Evolutionary conservation across 2,888 invertebrate genomes (phyloP).

Genomic region (Nyleta sp.): DNA sequence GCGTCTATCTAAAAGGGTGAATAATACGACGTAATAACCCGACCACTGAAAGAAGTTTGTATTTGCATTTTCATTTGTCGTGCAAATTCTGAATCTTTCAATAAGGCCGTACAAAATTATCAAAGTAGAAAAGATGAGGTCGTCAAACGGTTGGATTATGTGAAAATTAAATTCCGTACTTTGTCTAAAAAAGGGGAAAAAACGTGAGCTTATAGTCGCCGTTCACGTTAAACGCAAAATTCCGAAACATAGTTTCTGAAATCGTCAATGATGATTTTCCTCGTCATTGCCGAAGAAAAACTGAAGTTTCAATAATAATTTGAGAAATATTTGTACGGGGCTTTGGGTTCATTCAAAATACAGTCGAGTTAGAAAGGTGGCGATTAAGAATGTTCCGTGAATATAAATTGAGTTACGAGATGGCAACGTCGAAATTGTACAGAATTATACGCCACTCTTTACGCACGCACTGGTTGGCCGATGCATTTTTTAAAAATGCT

Average conservation of each 20-base stretch:
- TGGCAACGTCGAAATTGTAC: slow-evolving; percentile 12
- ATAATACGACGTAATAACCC: slow-evolving; percentile 44
- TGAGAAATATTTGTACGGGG: slow-evolving; percentile 6
- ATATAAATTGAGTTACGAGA: slow-evolving; percentile 21
- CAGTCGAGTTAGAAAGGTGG: slow-evolving; percentile 6
- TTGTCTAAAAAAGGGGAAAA: no score
- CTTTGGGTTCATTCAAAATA: neutral
- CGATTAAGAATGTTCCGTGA: slow-evolving; percentile 21
- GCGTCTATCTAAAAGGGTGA: slow-evolving; percentile 32
- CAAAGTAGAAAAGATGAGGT: slow-evolving; percentile 18
- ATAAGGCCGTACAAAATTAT: slow-evolving; percentile 42
- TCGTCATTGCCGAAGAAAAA: no score
- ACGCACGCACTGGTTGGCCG: neutral
- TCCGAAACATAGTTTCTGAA: no score
- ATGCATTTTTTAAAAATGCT: slow-evolving; percentile 12
- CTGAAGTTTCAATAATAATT: neutral
- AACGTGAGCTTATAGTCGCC: no score
- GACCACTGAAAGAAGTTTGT: slow-evolving; percentile 41
- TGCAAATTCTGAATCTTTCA: slow-evolving; percentile 39
- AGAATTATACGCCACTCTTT: slow-evolving; percentile 6
- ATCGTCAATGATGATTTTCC: no score
- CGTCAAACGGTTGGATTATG: no score
- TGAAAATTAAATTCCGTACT: no score
- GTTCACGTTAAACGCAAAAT: no score
- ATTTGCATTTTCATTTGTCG: slow-evolving; percentile 52